phyloP scores from a whole-genome alignment of 2,113 vertebrate genomes.

The Zonotrichia leucophrys region DNA sequence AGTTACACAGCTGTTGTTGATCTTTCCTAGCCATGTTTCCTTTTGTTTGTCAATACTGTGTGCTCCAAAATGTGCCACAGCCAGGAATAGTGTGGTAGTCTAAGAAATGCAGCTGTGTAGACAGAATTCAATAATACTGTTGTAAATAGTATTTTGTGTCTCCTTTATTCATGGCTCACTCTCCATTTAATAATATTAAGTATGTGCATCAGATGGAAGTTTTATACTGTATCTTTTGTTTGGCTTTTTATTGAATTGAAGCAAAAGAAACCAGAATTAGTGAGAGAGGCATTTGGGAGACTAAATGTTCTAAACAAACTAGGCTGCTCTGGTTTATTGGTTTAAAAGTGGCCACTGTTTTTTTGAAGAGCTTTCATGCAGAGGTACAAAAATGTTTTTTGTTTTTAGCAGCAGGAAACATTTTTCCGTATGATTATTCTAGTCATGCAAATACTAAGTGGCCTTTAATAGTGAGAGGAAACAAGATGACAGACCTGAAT shows the following conservation, averaged over 20 bases:
- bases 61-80: background rate
- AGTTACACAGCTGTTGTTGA: background rate
- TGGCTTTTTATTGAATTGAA: background rate
- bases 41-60: background rate
- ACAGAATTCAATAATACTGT: background rate
- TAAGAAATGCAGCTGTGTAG: slow-evolving; percentile 14
- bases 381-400: background rate
- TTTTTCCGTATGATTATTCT: background rate
- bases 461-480: background rate
- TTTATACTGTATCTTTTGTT: background rate
- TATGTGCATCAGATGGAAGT: background rate
- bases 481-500: background rate
- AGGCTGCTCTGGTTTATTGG: background rate
- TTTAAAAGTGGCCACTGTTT: background rate
- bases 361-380: background rate
- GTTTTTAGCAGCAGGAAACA: background rate
- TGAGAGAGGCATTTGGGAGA: background rate
- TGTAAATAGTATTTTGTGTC: background rate
- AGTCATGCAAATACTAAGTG: background rate
- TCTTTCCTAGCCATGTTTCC: background rate
- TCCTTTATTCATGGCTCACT: background rate
- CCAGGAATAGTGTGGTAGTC: background rate
- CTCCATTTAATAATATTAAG: background rate
- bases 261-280: background rate
- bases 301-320: background rate